A percentile compares a stretch with the other conserved stretches of the same genome.
Evolutionary conservation across 2,797 vertebrate species (phyloP).

Genomic region (Peromyscus aztecus): DNA sequence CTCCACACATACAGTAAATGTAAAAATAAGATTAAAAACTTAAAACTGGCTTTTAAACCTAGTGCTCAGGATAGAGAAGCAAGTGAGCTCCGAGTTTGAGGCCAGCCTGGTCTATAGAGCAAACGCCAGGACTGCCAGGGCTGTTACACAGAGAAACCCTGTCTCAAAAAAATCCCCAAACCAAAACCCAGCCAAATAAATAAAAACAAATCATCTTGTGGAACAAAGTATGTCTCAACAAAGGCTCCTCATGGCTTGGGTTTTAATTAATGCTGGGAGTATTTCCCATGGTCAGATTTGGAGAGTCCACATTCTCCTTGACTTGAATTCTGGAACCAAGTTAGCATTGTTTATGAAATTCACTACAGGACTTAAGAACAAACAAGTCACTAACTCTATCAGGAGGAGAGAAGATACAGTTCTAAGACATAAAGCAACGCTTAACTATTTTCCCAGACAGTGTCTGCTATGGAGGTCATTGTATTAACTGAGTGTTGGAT

Average conservation of each 20-base stretch:
- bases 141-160: not conserved
- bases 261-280: conserved; percentile 24
- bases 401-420: not conserved
- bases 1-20: not conserved
- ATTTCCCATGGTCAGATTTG: conserved; percentile 37
- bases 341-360: not conserved
- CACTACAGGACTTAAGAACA: not conserved
- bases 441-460: not conserved
- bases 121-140: not conserved
- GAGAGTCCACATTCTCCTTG: conserved; percentile 12
- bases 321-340: conserved; percentile 21
- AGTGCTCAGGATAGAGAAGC: not conserved
- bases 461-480: not conserved
- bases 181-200: not conserved
- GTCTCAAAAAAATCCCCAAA: not conserved
- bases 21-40: not conserved
- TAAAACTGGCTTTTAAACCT: not conserved
- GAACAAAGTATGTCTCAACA: conserved; percentile 48
- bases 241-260: conserved; percentile 30
- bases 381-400: not conserved
- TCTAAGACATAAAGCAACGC: not conserved
- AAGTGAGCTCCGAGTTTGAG: not conserved
- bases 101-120: not conserved
- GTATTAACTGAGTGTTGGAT: not conserved
- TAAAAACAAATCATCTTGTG: conserved; percentile 30